Evolutionary conservation across 1,140 invertebrate species (phyloP).

Genomic region (Drosophila pachea): DNA sequence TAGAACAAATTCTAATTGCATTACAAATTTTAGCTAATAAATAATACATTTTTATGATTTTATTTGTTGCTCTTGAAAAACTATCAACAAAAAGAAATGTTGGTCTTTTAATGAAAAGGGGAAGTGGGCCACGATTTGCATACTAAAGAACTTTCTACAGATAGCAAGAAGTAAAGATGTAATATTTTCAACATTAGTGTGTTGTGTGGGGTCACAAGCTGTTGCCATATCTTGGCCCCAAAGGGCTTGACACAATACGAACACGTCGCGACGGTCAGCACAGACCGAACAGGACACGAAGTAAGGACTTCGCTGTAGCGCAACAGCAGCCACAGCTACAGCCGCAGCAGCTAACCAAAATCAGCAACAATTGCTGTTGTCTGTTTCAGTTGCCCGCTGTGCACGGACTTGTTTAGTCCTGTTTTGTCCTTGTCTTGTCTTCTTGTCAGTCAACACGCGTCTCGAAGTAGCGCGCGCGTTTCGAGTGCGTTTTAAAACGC

Average conservation of each 20-base stretch:
- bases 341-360: constrained; percentile 56
- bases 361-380: constrained; percentile 68
- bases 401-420: constrained; percentile 53
- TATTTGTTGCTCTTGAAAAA: constrained; percentile 43
- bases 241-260: constrained; percentile 25
- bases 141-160: background rate
- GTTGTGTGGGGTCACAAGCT: background rate
- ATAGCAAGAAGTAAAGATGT: background rate
- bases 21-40: constrained; percentile 67
- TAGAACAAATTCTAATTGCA: constrained; percentile 69
- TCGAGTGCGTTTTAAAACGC: constrained; percentile 47
- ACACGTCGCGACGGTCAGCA: constrained; percentile 41
- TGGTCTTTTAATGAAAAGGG: background rate
- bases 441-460: background rate
- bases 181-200: background rate
- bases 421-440: constrained; percentile 24
- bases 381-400: constrained; percentile 71
- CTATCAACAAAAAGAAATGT: background rate
- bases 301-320: constrained; percentile 45
- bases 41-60: constrained; percentile 58
- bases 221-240: background rate
- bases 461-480: constrained; percentile 31
- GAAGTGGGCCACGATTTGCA: background rate
- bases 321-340: constrained; percentile 19
- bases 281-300: constrained; percentile 45